Evolutionary conservation across 2,888 invertebrate species (phyloP).

Genomic region (Capitulum mitella): DNA sequence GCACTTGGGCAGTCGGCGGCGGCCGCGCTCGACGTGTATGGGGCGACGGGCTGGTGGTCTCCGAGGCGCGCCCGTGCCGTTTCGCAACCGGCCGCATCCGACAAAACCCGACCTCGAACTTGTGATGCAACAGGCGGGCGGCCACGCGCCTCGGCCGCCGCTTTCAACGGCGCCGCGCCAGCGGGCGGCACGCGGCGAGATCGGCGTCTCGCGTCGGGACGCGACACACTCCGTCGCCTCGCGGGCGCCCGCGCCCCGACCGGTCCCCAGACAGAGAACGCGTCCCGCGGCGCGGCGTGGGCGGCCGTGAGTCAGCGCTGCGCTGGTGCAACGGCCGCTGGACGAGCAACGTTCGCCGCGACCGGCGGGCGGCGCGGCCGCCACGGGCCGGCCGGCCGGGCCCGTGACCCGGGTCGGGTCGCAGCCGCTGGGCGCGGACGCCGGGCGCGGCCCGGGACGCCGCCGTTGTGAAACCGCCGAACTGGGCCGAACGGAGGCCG

Average conservation of each 20-base stretch:
- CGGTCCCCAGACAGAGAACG: background rate
- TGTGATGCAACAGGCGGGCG: conserved; percentile 18
- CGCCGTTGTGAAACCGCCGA: too few relatives aligned
- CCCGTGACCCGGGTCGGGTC: background rate
- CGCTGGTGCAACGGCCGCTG: too few relatives aligned
- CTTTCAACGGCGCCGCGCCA: background rate
- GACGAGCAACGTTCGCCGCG: too few relatives aligned
- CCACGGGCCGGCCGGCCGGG: background rate
- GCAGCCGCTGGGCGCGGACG: background rate
- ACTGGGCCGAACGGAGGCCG: background rate
- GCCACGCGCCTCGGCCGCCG: background rate
- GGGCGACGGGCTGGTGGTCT: background rate
- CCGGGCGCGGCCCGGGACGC: too few relatives aligned
- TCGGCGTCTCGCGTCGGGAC: background rate
- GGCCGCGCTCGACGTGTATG: background rate
- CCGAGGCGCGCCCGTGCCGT: background rate
- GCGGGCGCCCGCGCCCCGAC: too few relatives aligned
- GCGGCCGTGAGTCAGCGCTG: background rate
- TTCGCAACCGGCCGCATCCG: conserved; percentile 4
- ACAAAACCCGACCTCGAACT: background rate
- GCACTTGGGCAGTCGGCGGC: background rate
- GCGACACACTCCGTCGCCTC: background rate
- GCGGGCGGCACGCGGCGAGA: background rate
- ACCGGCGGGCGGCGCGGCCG: background rate
- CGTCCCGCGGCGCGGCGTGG: background rate